phyloP scores from a whole-genome alignment of 2,888 invertebrate species.

The Megamerina dolium region DNA sequence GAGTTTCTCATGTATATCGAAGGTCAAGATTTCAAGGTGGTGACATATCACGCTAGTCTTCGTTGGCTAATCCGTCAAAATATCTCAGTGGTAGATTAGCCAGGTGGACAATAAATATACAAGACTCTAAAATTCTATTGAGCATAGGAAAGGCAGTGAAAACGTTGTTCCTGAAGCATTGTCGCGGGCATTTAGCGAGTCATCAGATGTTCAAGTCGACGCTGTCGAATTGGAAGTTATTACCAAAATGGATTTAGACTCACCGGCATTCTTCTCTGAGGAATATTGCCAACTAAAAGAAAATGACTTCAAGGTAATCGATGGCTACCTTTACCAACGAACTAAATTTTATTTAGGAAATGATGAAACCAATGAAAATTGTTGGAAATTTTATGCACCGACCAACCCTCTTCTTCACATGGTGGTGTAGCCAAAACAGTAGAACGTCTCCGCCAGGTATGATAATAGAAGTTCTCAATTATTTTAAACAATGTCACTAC shows the following conservation, averaged over 20 bases:
- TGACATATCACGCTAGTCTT: slow-evolving; percentile 3
- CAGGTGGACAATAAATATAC: not conserved
- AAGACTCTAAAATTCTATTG: not conserved
- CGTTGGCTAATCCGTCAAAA: not conserved
- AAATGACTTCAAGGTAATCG: too few relatives aligned
- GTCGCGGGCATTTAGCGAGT: too few relatives aligned
- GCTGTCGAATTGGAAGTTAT: not conserved
- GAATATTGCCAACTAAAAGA: not conserved
- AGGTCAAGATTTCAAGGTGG: slow-evolving; percentile 4
- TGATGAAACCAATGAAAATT: not conserved
- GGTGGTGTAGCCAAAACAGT: not conserved
- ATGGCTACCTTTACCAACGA: not conserved
- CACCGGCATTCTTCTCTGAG: not conserved
- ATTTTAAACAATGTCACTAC: too few relatives aligned
- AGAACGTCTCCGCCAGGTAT: too few relatives aligned
- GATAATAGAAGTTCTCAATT: too few relatives aligned
- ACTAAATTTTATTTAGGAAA: not conserved
- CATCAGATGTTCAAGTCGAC: not conserved
- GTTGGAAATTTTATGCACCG: not conserved
- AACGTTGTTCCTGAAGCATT: too few relatives aligned
- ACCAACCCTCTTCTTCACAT: not conserved
- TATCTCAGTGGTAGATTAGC: slow-evolving; percentile 1
- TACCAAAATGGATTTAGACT: slow-evolving; percentile 1
- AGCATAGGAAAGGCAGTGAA: not conserved
- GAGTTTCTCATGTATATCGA: slow-evolving; percentile 2